Evolutionary conservation across 2,113 vertebrate species (phyloP).

Genomic region (Leucopternis melanops): DNA sequence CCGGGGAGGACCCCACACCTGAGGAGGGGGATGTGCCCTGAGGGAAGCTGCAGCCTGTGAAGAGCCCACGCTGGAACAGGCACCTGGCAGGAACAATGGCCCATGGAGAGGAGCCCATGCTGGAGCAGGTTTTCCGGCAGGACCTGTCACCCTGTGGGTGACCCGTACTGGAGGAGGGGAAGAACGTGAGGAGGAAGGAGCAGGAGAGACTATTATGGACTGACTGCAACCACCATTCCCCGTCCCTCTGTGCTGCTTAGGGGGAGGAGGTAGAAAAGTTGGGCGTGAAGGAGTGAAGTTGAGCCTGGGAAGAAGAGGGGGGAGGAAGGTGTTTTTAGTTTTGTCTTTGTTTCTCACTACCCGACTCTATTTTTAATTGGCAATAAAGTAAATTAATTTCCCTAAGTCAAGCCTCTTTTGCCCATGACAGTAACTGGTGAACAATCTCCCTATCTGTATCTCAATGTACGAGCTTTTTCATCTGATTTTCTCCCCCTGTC

Average conservation of each 20-base stretch:
- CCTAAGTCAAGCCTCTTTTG: neutral
- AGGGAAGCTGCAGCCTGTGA: neutral
- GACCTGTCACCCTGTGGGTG: neutral
- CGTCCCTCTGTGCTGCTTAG: accelerated
- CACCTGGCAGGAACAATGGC: neutral
- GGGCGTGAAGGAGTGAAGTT: neutral
- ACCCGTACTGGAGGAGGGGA: neutral
- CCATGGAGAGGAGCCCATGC: neutral
- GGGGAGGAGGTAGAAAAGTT: neutral
- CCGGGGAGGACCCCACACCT: accelerated
- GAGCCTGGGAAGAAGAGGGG: neutral
- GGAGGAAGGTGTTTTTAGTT: neutral
- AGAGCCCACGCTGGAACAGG: neutral
- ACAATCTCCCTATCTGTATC: neutral
- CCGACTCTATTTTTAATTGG: neutral
- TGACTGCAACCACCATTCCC: neutral
- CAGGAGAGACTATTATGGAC: neutral
- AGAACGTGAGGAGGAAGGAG: neutral
- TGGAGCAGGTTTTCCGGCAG: neutral
- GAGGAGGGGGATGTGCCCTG: neutral
- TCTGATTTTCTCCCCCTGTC: neutral
- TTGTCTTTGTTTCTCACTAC: neutral
- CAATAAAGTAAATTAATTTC: neutral
- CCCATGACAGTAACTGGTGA: neutral
- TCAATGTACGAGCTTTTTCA: neutral